These are phyloP conservation scores for Rotaria socialis DNA, from an alignment of 2,888 invertebrate genomes.

Conservation along the genomic window DNA sequence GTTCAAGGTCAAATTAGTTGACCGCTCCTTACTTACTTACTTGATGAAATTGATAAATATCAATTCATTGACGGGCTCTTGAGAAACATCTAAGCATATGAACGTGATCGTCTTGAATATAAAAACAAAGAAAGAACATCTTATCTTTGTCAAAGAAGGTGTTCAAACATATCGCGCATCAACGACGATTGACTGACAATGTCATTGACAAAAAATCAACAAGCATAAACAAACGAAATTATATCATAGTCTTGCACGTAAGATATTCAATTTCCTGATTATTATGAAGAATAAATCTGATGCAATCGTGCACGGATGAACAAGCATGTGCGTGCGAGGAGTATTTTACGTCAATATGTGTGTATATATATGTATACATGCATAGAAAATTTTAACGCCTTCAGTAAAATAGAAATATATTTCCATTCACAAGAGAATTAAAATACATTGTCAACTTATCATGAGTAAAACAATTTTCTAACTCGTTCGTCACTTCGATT, in stretches of 20 bases:
- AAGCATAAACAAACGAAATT: not conserved
- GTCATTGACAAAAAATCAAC: not conserved
- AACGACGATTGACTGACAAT: not conserved
- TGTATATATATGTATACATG: not conserved
- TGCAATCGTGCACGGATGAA: not conserved
- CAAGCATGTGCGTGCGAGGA: not conserved
- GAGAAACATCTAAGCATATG: constrained; percentile 17
- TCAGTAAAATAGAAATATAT: not conserved
- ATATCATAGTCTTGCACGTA: not conserved
- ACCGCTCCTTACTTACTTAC: not conserved
- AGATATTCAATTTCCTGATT: not conserved
- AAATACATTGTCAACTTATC: constrained; percentile 9
- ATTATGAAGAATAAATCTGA: not conserved
- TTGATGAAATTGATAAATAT: not conserved
- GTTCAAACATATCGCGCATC: not conserved
- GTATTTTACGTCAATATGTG: not conserved
- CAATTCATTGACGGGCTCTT: not conserved
- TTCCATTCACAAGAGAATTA: not conserved
- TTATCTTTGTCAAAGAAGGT: constrained; percentile 13
- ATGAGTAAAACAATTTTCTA: constrained; percentile 29
- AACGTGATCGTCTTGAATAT: constrained; percentile 18
- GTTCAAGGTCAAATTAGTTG: constrained; percentile 15
- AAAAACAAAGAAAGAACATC: not conserved
- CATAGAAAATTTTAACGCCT: not conserved
- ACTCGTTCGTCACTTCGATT: constrained; percentile 17